Base-by-base conservation (phyloP, 2,113 vertebrate species). In the Alethe castanea region DNA sequence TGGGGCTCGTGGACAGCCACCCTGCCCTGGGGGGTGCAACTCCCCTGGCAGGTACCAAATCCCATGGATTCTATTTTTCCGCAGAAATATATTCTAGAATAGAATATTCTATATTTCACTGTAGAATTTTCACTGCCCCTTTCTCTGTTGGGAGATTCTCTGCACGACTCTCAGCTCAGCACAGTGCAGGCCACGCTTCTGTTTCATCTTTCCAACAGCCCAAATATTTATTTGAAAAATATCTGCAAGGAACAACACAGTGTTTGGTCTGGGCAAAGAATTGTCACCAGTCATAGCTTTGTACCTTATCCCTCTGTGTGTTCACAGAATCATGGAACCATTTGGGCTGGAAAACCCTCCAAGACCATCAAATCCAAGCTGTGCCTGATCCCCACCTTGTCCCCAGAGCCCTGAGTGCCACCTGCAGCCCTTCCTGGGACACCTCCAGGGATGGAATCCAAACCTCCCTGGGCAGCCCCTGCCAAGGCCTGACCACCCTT, bases 331-430 rank as follows among this genome's bases (percentile, higher is more conserved):
- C 19, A 26, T 7, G 56, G 78, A n/a, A 14, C 4, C 13, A 2
- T 22, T 22, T 0, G 11, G 24, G 25, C 2, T 40, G 62, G 61
- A 76, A 54, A 82, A 20, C 11, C 17, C 29, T 35, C 54, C 38
- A 0, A n/a, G 7, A 0, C 2, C 38, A 53, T 6, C 1, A 1
- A 40, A 13, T n/a, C n/a, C 53, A 1, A 8, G 0, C 47, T 35
- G 38, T 35, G 24, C 5, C 40, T 0, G 0, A 9, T 40, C 0
- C 28, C n/a, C n/a, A 40, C 16, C 23, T 1, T 40, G 65, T 47
- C 65, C 56, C 48, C 65, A 33, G 45, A 31, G 78, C n/a, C 0
- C 45, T 35, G 9, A 40, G 54, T 67, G 45, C 25, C 78, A 69
- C 20, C 0, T n/a, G 28, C 69, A 19, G 61, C 6, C 9, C 6